phyloP scores from a whole-genome alignment of 2,888 invertebrate genomes.

The Pemphredon lugubris region DNA sequence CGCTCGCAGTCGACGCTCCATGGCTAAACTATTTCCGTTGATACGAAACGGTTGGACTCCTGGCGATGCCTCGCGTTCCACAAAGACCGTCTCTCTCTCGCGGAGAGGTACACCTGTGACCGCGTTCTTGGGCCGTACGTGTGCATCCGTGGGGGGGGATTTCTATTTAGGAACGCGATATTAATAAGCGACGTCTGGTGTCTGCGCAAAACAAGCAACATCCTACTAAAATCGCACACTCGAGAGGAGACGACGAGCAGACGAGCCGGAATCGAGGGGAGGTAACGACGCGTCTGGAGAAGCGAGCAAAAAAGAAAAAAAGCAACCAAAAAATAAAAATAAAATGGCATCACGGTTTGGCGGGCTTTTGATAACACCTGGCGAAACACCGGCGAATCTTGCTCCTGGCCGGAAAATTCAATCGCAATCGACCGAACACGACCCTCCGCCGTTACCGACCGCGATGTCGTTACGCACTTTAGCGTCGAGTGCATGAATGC shows the following conservation, averaged over 20 bases:
- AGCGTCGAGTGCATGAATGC: conserved; percentile 58
- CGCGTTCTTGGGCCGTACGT: conserved; percentile 69
- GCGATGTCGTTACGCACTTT: conserved; percentile 34
- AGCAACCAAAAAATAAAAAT: too few relatives aligned
- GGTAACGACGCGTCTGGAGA: conserved; percentile 59
- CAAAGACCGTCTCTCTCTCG: conserved; percentile 7
- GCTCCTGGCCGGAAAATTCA: conserved; percentile 22
- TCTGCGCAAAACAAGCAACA: conserved; percentile 7
- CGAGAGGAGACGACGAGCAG: too few relatives aligned
- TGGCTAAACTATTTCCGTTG: too few relatives aligned
- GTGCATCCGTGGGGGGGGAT: conserved; percentile 59
- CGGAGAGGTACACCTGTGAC: conserved; percentile 69
- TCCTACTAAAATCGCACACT: not conserved
- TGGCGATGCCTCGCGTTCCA: too few relatives aligned
- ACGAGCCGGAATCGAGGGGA: conserved; percentile 30
- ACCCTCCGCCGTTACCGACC: not conserved
- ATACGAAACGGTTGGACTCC: too few relatives aligned
- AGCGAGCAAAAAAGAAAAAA: too few relatives aligned
- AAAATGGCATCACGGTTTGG: conserved; percentile 66
- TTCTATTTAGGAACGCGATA: conserved; percentile 65
- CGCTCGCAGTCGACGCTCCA: too few relatives aligned
- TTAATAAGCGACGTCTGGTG: conserved; percentile 65
- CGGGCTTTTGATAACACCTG: conserved; percentile 58
- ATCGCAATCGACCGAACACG: too few relatives aligned
- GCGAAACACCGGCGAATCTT: conserved; percentile 55